Evolutionary conservation across 2,888 invertebrate species (phyloP), one percentile per base, ranked within the genome.

Genomic region (Magallana nippona): DNA sequence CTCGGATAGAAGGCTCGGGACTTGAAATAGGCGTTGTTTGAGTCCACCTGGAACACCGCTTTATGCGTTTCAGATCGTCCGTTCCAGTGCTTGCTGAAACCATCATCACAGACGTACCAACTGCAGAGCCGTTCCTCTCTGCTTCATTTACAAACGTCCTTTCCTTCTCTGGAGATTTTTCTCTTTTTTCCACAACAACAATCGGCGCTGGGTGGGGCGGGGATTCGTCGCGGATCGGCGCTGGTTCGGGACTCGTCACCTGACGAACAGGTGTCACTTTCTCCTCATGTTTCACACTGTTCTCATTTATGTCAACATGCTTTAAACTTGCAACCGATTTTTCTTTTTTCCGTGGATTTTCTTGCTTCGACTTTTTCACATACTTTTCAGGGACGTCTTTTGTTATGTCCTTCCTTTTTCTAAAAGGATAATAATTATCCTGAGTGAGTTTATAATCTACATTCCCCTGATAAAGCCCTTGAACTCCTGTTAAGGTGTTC

Each of bases 281-380:
- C 10, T n/a, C 10, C 32, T 71, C 71, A n/a, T 63, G 2, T 27
- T 1, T 13, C 13, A 13, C 27, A 0, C 27, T 22, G 13, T 71
- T 32, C 15, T 80, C 80, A 13, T 80, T 32, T 11, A 80, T 27
- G 10, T 19, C 58, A 10, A 80, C 58, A 27, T 80, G 22, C 17
- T 80, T 57, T 27, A 80, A 80, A 80, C 80, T 80, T 57, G 80
- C 58, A 19, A 56, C 27, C 11, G 80, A 57, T 22, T 56, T 32
- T 27, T 80, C 80, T 27, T 80, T 80, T 71, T 71, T 22, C 3
- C 2, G 22, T 27, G 71, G 2, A 5, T 11, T 13, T 71, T 32
- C 27, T 17, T 27, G 32, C 32, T 60, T 44, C 44, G 44, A 0
- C 8, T 44, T 60, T 60, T 60, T 60, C n/a, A 17, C 17, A 8